These are phyloP conservation scores for Zaprionus ornatus DNA, from an alignment of 1,140 invertebrate species.

Conservation along the genomic window DNA sequence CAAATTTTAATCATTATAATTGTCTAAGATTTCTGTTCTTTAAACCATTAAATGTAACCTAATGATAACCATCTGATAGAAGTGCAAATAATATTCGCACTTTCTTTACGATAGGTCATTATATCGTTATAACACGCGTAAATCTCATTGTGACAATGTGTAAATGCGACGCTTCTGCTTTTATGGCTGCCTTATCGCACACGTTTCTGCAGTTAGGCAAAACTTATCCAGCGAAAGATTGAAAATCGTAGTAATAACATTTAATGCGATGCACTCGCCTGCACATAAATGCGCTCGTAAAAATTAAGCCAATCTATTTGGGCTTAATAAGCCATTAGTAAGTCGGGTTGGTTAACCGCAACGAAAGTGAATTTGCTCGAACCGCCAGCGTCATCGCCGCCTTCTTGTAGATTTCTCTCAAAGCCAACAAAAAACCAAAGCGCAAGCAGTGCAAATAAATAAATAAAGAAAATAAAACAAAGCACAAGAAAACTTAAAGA, in stretches of 20 bases:
- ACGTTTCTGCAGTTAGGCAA: constrained; percentile 39
- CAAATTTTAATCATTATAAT: not conserved
- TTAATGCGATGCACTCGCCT: constrained; percentile 64
- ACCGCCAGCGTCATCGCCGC: constrained; percentile 39
- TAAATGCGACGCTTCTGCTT: constrained; percentile 37
- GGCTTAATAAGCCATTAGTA: constrained; percentile 80
- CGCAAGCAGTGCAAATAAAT: constrained; percentile 37
- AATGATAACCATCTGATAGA: not conserved
- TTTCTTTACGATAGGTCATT: not conserved
- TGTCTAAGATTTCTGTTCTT: not conserved
- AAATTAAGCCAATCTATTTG: constrained; percentile 75
- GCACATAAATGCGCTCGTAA: constrained; percentile 61
- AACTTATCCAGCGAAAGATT: constrained; percentile 28
- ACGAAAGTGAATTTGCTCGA: constrained; percentile 75
- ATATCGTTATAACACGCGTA: not conserved
- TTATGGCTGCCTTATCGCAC: constrained; percentile 47
- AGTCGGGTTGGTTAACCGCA: constrained; percentile 78
- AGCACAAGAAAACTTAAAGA: constrained; percentile 26
- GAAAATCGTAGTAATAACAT: constrained; percentile 42
- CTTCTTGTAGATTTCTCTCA: constrained; percentile 65
- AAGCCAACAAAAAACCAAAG: constrained; percentile 24
- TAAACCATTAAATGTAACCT: not conserved
- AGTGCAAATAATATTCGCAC: not conserved
- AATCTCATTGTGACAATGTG: constrained; percentile 19
- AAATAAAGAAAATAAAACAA: constrained; percentile 33